A percentile compares a stretch with the other conserved stretches of the same genome.
These are phyloP conservation scores for Acrobasis consociella DNA, from an alignment of 2,888 invertebrate species.

Conservation along the genomic window DNA sequence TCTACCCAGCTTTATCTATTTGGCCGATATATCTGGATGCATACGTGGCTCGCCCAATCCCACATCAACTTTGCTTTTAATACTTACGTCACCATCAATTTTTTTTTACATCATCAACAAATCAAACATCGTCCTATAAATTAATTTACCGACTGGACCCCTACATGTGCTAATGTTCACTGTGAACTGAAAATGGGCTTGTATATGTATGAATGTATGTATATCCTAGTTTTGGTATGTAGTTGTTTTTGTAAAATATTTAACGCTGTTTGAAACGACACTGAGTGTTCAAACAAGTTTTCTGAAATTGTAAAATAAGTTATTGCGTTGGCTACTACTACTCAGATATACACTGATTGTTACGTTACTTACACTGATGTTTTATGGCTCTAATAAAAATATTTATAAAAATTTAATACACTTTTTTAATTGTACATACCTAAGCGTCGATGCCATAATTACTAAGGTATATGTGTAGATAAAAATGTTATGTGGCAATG, in stretches of 20 bases:
- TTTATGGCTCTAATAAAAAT: conserved; percentile 71
- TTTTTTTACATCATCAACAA: too few species aligned
- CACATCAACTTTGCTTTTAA: too few species aligned
- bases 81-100: too few species aligned
- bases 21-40: too few species aligned
- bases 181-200: conserved; percentile 17
- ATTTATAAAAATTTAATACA: conserved; percentile 48
- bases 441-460: neutral
- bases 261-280: conserved; percentile 40
- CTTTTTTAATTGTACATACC: neutral
- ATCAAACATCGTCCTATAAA: neutral
- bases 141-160: neutral
- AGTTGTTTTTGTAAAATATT: conserved; percentile 46
- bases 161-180: conserved; percentile 12
- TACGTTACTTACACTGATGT: conserved; percentile 61
- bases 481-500: too few species aligned
- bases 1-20: too few species aligned
- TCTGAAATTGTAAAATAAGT: conserved; percentile 41
- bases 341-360: conserved; percentile 54
- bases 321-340: conserved; percentile 41
- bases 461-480: too few species aligned
- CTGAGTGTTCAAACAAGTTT: conserved; percentile 39
- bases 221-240: conserved; percentile 34
- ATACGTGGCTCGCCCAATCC: too few species aligned
- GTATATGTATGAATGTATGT: conserved; percentile 21